Conservation (phyloP, 2,113 vertebrate species). For the Cyprinodon variegatus region DNA sequence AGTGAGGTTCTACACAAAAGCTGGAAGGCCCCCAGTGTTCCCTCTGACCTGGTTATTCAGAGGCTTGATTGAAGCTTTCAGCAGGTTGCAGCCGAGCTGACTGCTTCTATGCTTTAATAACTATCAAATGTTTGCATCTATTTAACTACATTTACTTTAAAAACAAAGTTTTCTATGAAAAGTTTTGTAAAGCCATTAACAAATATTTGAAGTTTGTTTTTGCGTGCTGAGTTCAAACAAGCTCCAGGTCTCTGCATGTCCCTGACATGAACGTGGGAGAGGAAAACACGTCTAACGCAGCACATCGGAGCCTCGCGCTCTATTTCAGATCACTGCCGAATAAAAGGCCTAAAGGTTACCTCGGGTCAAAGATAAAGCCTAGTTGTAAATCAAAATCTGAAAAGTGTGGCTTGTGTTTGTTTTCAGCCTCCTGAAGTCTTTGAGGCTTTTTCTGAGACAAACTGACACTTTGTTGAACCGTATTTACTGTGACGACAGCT, state of each 20-base stretch:
- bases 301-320: not conserved
- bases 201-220: slow-evolving; percentile 6
- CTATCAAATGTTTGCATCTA: too few relatives aligned
- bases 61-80: slow-evolving; percentile 43
- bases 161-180: not conserved
- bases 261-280: not conserved
- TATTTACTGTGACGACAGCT: not conserved
- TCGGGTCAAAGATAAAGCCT: not conserved
- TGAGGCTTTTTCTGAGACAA: not conserved
- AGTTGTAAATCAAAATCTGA: not conserved
- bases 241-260: slow-evolving; percentile 21
- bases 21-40: slow-evolving; percentile 63
- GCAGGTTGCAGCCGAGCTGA: slow-evolving; percentile 33
- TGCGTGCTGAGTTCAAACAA: slow-evolving; percentile 12
- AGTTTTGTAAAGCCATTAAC: not conserved
- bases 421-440: not conserved
- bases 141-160: not conserved
- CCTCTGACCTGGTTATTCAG: slow-evolving; percentile 65
- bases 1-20: slow-evolving; percentile 59
- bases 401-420: not conserved
- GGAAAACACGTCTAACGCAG: not conserved
- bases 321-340: not conserved
- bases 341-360: slow-evolving; percentile 11
- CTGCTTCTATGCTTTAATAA: slow-evolving; percentile 8
- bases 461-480: not conserved